Base-by-base conservation (phyloP, 2,113 vertebrate species). In the Galbula dea region DNA sequence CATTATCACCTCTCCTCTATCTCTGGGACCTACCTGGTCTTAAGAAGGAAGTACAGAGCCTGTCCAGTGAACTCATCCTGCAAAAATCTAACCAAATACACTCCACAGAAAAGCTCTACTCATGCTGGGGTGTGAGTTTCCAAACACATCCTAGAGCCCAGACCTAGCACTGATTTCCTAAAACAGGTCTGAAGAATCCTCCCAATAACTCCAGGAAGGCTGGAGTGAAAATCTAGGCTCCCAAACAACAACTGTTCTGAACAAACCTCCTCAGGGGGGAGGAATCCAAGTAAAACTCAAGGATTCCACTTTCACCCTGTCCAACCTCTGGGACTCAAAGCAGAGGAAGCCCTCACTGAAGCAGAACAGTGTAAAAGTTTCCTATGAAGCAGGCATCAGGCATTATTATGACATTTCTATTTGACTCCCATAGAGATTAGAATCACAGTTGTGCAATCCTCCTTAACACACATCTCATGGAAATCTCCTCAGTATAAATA, bases 1-100 rank as follows among this genome's bases (percentile, higher is more conserved):
- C 0, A 0, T 5, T n/a, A 46, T 14, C 26, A 37, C 7, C 26
- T 16, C 36, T 52, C 32, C 34, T 48, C 45, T 61, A n/a, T 6
- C 54, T 58, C 34, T 41, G 36, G 37, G 30, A 71, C 6, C 24
- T 72, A 19, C 30, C 26, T 46, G 24, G 46, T 49, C 49, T 61
- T 52, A 37, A 24, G 39, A 89, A 93, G 27, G 29, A 45, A 83
- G 80, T 26, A 76, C 8, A 72, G 11, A 89, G 52, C 19, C n/a
- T 52, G 17, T 6, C 20, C 5, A 58, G 8, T 29, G 51, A 52
- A 79, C 9, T 30, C 75, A 66, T 39, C n/a, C 58, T 79, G 72
- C 34, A 92, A 59, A 84, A 80, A 51, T 57, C 67, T 73, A 75
- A 83, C 9, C 52, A 82, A 30, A 34, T 57, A 68, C 9, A 58